phyloP scores from a whole-genome alignment of 2,797 vertebrate species.

The Ara ararauna region DNA sequence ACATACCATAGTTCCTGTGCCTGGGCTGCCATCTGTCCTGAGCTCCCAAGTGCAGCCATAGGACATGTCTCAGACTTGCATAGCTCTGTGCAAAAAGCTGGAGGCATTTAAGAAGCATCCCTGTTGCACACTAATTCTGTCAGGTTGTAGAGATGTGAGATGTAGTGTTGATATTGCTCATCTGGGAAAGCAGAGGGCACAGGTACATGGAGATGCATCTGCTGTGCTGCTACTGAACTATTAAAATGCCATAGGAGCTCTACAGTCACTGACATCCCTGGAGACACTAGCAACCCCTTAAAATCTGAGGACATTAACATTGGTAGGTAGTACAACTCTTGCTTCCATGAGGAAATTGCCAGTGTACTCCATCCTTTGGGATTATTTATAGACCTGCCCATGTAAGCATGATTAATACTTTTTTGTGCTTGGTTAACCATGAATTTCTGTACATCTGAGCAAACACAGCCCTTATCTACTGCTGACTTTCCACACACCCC shows the following conservation, averaged over 20 bases:
- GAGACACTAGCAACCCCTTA: neutral
- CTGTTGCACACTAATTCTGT: neutral
- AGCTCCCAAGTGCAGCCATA: neutral
- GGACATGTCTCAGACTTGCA: neutral
- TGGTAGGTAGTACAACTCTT: neutral
- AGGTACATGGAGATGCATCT: neutral
- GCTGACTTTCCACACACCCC: neutral
- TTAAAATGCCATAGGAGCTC: neutral
- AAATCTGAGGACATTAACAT: neutral
- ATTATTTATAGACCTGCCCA: conserved; percentile 2
- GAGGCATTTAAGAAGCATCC: neutral
- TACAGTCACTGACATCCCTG: neutral
- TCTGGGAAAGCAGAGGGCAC: neutral
- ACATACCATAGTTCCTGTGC: neutral
- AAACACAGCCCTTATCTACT: neutral
- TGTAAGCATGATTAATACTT: neutral
- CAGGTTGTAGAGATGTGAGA: neutral
- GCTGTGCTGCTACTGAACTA: neutral
- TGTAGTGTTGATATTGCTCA: neutral
- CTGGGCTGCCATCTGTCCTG: rapidly evolving
- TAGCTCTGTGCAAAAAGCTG: neutral
- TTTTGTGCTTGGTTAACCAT: neutral
- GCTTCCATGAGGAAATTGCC: neutral
- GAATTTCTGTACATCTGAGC: conserved; percentile 1
- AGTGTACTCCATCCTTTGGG: neutral